These are phyloP conservation scores for Cryptoblepharus egeriae DNA, from an alignment of 2,797 vertebrate genomes.

Conservation along the genomic window DNA sequence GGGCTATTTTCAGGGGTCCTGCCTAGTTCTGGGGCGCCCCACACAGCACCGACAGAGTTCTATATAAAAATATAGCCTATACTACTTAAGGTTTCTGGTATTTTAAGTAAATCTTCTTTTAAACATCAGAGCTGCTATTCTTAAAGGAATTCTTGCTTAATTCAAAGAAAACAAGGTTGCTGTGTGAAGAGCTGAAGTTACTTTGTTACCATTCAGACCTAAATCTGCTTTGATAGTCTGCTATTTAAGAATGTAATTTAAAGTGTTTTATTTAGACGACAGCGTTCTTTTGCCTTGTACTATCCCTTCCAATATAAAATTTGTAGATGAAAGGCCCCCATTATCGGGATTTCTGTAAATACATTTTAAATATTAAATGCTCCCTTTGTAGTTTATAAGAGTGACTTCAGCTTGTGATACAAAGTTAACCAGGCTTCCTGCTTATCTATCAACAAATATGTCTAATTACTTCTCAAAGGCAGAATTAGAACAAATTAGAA, in stretches of 20 bases:
- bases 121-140: too few species aligned
- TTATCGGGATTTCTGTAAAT: constrained; percentile 68
- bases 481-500: constrained; percentile 53
- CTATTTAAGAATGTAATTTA: constrained; percentile 61
- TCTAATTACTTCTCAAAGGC: constrained; percentile 72
- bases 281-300: constrained; percentile 33
- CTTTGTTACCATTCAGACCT: constrained; percentile 57
- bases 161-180: too few species aligned
- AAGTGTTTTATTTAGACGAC: constrained; percentile 68
- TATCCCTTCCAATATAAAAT: too few species aligned
- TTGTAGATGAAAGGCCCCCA: constrained; percentile 71
- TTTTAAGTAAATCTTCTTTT: too few species aligned
- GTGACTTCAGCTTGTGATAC: constrained; percentile 64
- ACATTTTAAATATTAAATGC: constrained; percentile 76
- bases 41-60: too few species aligned
- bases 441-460: constrained; percentile 76
- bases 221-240: constrained; percentile 31
- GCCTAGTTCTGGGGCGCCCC: too few species aligned
- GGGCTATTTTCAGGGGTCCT: too few species aligned
- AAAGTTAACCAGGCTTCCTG: constrained; percentile 59
- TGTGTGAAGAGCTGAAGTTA: constrained; percentile 56
- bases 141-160: too few species aligned
- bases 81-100: too few species aligned
- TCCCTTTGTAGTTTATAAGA: constrained; percentile 61
- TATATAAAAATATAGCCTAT: too few species aligned